phyloP scores from a whole-genome alignment of 2,113 vertebrate genomes.

The Saccopteryx leptura region DNA sequence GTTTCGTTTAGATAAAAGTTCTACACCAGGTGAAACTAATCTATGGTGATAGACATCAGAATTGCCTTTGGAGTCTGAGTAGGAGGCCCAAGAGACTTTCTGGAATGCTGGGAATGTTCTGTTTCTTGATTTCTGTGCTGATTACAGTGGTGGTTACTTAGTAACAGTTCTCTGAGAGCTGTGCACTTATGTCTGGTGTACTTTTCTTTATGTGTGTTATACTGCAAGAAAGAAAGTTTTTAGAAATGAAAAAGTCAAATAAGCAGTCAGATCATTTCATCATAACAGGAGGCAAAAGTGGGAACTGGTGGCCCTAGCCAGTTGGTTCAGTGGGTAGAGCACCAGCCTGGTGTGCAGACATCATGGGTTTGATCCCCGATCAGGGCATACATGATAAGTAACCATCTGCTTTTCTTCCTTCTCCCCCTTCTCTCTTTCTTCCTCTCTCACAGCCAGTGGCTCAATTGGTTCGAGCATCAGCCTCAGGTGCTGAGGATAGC shows the following conservation, averaged over 20 bases:
- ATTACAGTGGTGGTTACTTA: constrained; percentile 42
- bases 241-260: constrained; percentile 1
- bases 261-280: constrained; percentile 29
- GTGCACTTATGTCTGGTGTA: constrained; percentile 9
- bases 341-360: no score
- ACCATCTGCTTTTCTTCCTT: no score
- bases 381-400: no score
- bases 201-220: constrained; percentile 40
- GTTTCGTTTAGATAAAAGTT: constrained; percentile 36
- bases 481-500: no score
- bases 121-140: constrained; percentile 26
- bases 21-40: constrained; percentile 46
- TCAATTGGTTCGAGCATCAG: no score
- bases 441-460: no score
- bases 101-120: background rate
- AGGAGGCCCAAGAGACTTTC: constrained; percentile 39
- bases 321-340: no score
- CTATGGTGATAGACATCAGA: background rate
- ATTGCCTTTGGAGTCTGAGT: constrained; percentile 28
- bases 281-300: background rate
- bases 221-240: background rate
- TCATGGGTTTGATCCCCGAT: no score
- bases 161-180: constrained; percentile 37
- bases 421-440: no score
- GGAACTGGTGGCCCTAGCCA: background rate